These are phyloP conservation scores for Nemotelus nigrinus DNA, from an alignment of 2,888 invertebrate genomes.

Conservation along the genomic window DNA sequence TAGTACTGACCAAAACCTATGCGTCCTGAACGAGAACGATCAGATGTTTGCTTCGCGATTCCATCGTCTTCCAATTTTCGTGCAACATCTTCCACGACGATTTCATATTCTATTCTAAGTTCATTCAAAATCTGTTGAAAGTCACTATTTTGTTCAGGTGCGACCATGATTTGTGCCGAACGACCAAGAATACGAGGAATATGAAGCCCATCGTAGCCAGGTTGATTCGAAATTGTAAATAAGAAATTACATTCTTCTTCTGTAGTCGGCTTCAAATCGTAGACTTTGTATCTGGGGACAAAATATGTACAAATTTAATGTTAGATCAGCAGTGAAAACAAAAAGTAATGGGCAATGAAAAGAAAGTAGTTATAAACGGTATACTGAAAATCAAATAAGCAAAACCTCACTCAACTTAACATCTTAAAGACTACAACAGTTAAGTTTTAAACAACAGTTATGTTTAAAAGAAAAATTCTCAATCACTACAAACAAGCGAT, in stretches of 20 bases:
- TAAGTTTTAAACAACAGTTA: no score
- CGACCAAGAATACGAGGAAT: conserved; percentile 25
- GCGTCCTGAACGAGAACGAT: neutral
- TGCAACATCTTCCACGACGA: conserved; percentile 22
- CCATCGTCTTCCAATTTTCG: conserved; percentile 47
- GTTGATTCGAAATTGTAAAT: conserved; percentile 5
- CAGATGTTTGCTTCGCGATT: neutral
- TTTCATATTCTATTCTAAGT: conserved; percentile 14
- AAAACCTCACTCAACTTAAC: no score
- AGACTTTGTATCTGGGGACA: conserved; percentile 57
- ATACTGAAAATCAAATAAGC: no score
- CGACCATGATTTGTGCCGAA: conserved; percentile 45
- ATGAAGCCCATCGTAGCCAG: conserved; percentile 33
- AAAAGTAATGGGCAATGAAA: neutral
- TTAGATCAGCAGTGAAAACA: no score
- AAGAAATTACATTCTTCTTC: conserved; percentile 43
- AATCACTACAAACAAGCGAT: no score
- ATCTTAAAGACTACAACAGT: no score
- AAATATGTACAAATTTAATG: neutral
- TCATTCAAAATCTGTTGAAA: conserved; percentile 30
- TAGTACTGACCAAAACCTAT: conserved; percentile 57
- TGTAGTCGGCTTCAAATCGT: conserved; percentile 54
- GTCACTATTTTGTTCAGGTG: conserved; percentile 37
- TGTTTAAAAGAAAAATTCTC: no score
- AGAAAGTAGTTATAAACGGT: neutral